These are phyloP conservation scores for Boloria selene DNA, from an alignment of 2,888 invertebrate species.

Conservation along the genomic window DNA sequence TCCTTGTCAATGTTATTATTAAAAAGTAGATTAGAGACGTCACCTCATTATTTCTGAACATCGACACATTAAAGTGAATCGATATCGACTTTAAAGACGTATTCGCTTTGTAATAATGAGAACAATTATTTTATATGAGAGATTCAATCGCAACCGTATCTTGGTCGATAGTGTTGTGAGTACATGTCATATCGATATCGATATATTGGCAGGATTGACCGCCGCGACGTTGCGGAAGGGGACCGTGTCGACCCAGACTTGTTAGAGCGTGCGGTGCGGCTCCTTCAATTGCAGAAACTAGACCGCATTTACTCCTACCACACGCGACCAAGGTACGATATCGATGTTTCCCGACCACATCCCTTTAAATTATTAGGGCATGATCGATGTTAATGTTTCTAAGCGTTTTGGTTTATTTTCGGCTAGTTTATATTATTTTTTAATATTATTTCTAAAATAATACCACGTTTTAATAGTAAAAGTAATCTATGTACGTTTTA, in stretches of 20 bases:
- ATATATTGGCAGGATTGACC: conserved; percentile 80
- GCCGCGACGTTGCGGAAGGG: conserved; percentile 72
- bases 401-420: too few species aligned
- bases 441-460: too few species aligned
- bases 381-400: conserved; percentile 1
- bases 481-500: too few species aligned
- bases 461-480: too few species aligned
- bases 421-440: too few species aligned
- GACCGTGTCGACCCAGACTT: conserved; percentile 75
- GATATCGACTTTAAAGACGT: conserved; percentile 11
- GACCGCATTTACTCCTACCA: conserved; percentile 83
- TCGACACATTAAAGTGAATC: background rate
- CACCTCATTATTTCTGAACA: background rate
- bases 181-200: conserved; percentile 67
- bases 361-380: conserved; percentile 21
- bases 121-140: background rate
- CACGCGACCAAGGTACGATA: conserved; percentile 83
- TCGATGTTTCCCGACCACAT: conserved; percentile 63
- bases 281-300: conserved; percentile 81
- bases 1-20: conserved; percentile 1
- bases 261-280: conserved; percentile 81
- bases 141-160: conserved; percentile 51
- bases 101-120: conserved; percentile 3
- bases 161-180: conserved; percentile 67
- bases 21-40: background rate